Conservation (phyloP, 92 coral and sea anemone species). For the Parazoanthus darwini region DNA sequence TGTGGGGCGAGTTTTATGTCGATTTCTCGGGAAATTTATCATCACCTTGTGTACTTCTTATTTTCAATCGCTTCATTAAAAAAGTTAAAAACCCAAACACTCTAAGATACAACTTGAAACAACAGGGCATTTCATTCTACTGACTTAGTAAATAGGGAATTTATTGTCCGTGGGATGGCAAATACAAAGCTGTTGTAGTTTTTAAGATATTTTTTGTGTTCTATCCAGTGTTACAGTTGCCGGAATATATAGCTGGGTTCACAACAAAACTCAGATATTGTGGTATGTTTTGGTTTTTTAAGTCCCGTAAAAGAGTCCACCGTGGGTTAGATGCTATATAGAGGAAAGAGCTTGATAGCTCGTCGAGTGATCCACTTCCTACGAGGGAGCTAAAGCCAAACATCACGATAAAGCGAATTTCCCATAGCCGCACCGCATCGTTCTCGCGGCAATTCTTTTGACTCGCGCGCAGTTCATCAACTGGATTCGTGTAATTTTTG, state of each 20-base stretch:
- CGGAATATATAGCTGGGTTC: too few relatives aligned
- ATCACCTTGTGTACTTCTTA: not conserved
- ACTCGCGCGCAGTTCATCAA: conserved; percentile 11
- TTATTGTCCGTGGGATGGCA: not conserved
- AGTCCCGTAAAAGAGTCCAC: not conserved
- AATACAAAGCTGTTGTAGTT: not conserved
- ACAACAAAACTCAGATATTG: not conserved
- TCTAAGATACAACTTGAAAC: not conserved
- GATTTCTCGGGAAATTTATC: not conserved
- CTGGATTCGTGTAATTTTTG: conserved; percentile 6
- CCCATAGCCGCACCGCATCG: not conserved
- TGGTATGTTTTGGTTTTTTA: not conserved
- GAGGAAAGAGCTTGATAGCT: not conserved
- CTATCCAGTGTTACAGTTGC: too few relatives aligned
- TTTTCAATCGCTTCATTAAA: not conserved
- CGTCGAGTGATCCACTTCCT: conserved; percentile 20
- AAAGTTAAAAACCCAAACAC: not conserved
- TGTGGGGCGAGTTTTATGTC: not conserved
- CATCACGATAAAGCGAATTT: conserved; percentile 4
- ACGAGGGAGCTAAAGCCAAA: not conserved
- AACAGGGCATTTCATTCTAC: not conserved
- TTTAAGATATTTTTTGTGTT: too few relatives aligned
- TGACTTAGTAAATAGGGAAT: not conserved
- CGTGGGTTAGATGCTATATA: not conserved
- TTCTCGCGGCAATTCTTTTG: not conserved